Evolutionary conservation across 2,113 vertebrate species (phyloP).

Genomic region (Otus sunia): DNA sequence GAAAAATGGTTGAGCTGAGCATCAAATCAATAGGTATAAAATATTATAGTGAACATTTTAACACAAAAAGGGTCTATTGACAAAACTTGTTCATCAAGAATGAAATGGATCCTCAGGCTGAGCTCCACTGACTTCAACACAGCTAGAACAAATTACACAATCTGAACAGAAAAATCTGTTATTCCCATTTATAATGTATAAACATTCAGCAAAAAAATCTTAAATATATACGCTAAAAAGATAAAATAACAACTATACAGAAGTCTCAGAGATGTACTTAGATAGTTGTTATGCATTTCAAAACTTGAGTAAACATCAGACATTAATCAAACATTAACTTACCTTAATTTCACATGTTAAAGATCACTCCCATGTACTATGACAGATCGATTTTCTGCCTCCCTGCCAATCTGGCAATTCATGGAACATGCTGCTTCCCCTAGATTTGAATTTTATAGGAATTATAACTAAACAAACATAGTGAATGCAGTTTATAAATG

Average conservation of each 20-base stretch:
- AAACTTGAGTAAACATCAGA: not conserved
- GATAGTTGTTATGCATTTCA: not conserved
- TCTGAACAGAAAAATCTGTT: not conserved
- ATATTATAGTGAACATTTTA: not conserved
- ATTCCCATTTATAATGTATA: not conserved
- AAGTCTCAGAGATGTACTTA: not conserved
- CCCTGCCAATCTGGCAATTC: not conserved
- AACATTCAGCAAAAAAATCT: not conserved
- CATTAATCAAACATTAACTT: not conserved
- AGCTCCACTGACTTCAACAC: not conserved
- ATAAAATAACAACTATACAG: not conserved
- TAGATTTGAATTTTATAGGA: not conserved
- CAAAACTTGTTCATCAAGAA: not conserved
- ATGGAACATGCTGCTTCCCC: not conserved
- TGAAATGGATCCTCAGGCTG: not conserved
- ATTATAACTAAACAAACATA: not conserved
- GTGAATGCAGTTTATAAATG: not conserved
- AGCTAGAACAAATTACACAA: not conserved
- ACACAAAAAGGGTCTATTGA: not conserved
- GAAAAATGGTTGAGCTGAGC: not conserved
- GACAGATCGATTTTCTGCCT: not conserved
- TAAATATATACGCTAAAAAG: not conserved
- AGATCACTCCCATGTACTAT: not conserved
- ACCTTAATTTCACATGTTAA: slow-evolving; percentile 1
- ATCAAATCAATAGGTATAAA: not conserved